Base-by-base conservation (phyloP, 1,140 invertebrate genomes). In the Acromyrmex charruanus region DNA sequence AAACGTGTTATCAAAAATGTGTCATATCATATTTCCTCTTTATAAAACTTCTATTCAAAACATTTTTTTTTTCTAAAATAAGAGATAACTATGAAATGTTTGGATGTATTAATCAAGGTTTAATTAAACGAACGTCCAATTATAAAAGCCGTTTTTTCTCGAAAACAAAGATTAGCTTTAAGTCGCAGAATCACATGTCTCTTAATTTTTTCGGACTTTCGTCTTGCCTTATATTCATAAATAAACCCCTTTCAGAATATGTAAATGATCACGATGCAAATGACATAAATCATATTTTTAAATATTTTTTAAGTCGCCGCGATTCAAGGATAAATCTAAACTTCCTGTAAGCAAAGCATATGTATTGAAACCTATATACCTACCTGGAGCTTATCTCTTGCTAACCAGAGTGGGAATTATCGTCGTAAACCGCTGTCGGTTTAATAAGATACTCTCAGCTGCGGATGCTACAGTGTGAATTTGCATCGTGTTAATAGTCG, bases 401-500 rank as follows among this genome's bases (percentile, higher is more conserved):
- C 12, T 68, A 35, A 68, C 28, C 44, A 35, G n/a, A 80, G n/a
- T 18, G 28, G n/a, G 28, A 80, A 35, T 68, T 53, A 53, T 80
- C 39, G n/a, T 68, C 77, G 44, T 66, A 55, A 80, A 53, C 25
- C 44, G 59, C 28, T 25, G 14, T 5, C n/a, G n/a, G 55, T 58
- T 58, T 21, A 58, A 6, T 58, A 21, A 28, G 39, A 44, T 25
- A 77, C 31, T 39, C 61, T 16, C 9, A 25, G 16, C 18, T n/a
- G 58, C 25, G n/a, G 35, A n/a, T 39, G 63, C 31, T 35, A 51
- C 28, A 2, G n/a, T 44, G 18, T 35, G 75, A 31, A 80, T 81
- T 81, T n/a, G 49, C 28, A 9, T n/a, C 49, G 25, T 25, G 69
- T 68, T 74, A 74, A 74, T 51, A 74, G 51, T 58, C 18, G 49